Base-by-base conservation (phyloP, 2,113 vertebrate genomes). In the Anser cygnoides region DNA sequence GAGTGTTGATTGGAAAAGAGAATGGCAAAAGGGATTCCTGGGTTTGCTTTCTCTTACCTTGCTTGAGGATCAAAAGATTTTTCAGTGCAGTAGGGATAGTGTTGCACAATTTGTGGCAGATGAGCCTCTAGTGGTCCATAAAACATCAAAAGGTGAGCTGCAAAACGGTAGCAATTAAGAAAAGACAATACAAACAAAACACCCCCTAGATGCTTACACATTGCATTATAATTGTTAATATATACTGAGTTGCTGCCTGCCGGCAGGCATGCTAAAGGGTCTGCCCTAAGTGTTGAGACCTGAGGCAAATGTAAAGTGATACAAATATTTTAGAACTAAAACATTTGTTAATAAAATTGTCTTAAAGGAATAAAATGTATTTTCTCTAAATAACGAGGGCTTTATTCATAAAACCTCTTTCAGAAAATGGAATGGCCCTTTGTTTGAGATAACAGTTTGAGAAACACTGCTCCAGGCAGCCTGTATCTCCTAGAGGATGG, bases 141-240 rank as follows among this genome's bases (percentile, higher is more conserved):
- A 91, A 66, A 61, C 77, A 89, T 89, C 70, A 87, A 78, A 94
- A 91, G 70, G 28, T 89, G 80, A 94, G 73, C 73, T 92, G 57
- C 61, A 61, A 68, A 67, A 39, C 29, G 61, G 57, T 31, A 89
- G 80, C 84, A 92, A 76, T 92, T 95, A 84, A 81, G 77, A 52
- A 12, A 49, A 89, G 59, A 17, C 50, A 77, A 87, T 46, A 22
- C 46, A 75, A 92, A 70, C 59, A 88, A 61, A 89, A 44, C n/a
- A 70, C 2, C 68, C 19, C 2, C n/a, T 19, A 44, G 66, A 84
- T 82, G 50, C 44, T 86, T 90, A 77, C 8, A 50, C 7, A 1
- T 66, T 79, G 11, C 41, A 35, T 90, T 92, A 20, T 35, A 72
- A 6, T 75, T 75, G 39, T 78, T 84, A 79, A 39, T 82, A 33